Evolutionary conservation across 2,113 vertebrate genomes (phyloP).

Genomic region (Condylura cristata): DNA sequence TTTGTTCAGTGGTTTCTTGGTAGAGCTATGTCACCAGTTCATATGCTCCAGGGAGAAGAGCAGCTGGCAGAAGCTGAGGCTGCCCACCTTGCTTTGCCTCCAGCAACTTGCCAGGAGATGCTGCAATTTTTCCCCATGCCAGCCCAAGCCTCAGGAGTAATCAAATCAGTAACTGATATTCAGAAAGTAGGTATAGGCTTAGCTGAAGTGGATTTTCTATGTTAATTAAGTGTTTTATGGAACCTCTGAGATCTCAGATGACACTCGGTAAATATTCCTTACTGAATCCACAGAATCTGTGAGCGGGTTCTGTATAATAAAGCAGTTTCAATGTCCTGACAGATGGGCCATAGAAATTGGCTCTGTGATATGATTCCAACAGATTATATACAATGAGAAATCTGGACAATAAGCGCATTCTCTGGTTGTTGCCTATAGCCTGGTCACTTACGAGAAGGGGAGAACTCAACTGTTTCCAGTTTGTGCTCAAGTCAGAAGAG

Average conservation of each 20-base stretch:
- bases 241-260: slow-evolving; percentile 81
- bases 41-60: not conserved
- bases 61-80: slow-evolving; percentile 67
- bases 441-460: slow-evolving; percentile 63
- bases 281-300: slow-evolving; percentile 76
- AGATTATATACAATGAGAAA: slow-evolving; percentile 78
- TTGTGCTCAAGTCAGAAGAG: slow-evolving; percentile 23
- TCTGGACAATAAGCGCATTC: slow-evolving; percentile 71
- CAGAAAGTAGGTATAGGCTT: slow-evolving; percentile 79
- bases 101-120: slow-evolving; percentile 34
- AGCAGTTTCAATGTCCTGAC: slow-evolving; percentile 80
- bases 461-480: slow-evolving; percentile 30
- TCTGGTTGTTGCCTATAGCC: slow-evolving; percentile 52
- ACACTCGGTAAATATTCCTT: slow-evolving; percentile 80
- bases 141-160: slow-evolving; percentile 71
- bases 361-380: slow-evolving; percentile 74
- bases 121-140: slow-evolving; percentile 47
- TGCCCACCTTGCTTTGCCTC: slow-evolving; percentile 57
- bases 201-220: slow-evolving; percentile 81
- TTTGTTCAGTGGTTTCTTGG: not conserved
- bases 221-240: slow-evolving; percentile 83
- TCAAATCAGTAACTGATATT: slow-evolving; percentile 79
- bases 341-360: slow-evolving; percentile 80
- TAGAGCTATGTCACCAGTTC: slow-evolving; percentile 31
- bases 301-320: slow-evolving; percentile 79